These are phyloP conservation scores for Drosophila mulleri DNA, from an alignment of 2,888 invertebrate genomes.

Conservation along the genomic window DNA sequence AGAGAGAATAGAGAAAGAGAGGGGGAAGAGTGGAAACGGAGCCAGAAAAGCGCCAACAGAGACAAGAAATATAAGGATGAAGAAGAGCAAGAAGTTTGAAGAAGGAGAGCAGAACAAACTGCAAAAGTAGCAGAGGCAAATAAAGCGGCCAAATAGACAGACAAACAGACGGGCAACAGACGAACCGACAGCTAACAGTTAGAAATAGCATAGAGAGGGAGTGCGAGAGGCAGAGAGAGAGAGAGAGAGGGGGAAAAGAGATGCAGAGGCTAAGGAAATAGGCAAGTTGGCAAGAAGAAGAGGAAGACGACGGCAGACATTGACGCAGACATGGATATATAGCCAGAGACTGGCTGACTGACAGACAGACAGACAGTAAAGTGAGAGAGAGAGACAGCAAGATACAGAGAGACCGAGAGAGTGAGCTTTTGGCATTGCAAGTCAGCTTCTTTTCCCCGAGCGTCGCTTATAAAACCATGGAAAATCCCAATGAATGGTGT, in stretches of 20 bases:
- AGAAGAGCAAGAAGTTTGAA: constrained; percentile 11
- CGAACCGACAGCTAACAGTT: constrained; percentile 57
- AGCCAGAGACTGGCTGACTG: constrained; percentile 49
- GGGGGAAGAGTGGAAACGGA: neutral
- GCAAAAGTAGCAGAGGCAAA: constrained; percentile 48
- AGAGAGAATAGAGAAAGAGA: neutral
- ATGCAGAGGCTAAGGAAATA: constrained; percentile 1
- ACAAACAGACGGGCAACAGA: constrained; percentile 42
- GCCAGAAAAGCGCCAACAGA: constrained; percentile 22
- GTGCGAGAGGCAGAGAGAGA: neutral
- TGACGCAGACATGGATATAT: constrained; percentile 79
- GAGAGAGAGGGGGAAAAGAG: constrained; percentile 6
- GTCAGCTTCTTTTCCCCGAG: constrained; percentile 53
- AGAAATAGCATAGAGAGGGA: constrained; percentile 30
- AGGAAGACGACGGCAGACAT: constrained; percentile 61
- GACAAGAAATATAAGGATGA: constrained; percentile 7
- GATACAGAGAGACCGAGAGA: neutral
- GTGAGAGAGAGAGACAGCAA: neutral
- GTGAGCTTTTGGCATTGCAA: constrained; percentile 31
- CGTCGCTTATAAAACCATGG: constrained; percentile 56
- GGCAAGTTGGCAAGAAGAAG: constrained; percentile 14
- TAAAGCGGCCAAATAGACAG: constrained; percentile 63
- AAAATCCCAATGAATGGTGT: constrained; percentile 58
- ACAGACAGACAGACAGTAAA: constrained; percentile 10
- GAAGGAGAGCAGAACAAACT: constrained; percentile 35